A percentile compares a stretch with the other conserved stretches of the same genome.
phyloP scores from a whole-genome alignment of 2,888 invertebrate genomes.

The Athalia circularis region DNA sequence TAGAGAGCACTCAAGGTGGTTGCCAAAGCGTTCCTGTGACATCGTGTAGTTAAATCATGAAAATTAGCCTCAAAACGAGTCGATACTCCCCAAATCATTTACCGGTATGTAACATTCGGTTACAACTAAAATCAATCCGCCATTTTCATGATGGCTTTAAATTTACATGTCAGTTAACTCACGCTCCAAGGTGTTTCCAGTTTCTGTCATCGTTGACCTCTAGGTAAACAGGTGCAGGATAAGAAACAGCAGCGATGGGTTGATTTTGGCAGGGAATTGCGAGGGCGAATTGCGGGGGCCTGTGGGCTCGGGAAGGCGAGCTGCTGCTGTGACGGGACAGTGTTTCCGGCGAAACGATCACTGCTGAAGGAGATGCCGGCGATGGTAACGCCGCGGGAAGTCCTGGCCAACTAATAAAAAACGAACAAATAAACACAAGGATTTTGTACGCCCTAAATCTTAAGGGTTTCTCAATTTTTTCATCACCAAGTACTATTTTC shows the following conservation, averaged over 20 bases:
- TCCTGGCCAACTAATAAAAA: slow-evolving; percentile 70
- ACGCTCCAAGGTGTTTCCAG: slow-evolving; percentile 83
- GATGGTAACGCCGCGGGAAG: slow-evolving; percentile 80
- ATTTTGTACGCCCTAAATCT: no score
- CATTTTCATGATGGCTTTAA: background rate
- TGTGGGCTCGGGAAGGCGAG: slow-evolving; percentile 76
- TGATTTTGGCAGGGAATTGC: slow-evolving; percentile 76
- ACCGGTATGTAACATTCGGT: background rate
- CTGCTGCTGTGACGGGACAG: slow-evolving; percentile 82
- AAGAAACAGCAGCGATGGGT: slow-evolving; percentile 78
- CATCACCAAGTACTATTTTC: no score
- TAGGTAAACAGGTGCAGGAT: slow-evolving; percentile 76
- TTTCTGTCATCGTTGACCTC: slow-evolving; percentile 75
- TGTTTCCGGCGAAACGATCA: slow-evolving; percentile 85
- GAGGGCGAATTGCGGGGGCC: slow-evolving; percentile 67
- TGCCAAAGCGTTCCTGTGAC: slow-evolving; percentile 88
- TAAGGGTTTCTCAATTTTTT: no score
- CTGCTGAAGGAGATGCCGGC: slow-evolving; percentile 84
- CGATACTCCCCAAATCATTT: background rate
- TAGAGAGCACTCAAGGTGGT: slow-evolving; percentile 94
- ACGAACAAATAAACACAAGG: background rate
- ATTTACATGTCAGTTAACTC: slow-evolving; percentile 67
- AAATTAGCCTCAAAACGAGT: slow-evolving; percentile 3
- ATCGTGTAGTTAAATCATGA: slow-evolving; percentile 41
- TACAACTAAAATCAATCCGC: background rate